Conservation (phyloP, 2,797 vertebrate genomes). For the Phataginus tetradactyla region DNA sequence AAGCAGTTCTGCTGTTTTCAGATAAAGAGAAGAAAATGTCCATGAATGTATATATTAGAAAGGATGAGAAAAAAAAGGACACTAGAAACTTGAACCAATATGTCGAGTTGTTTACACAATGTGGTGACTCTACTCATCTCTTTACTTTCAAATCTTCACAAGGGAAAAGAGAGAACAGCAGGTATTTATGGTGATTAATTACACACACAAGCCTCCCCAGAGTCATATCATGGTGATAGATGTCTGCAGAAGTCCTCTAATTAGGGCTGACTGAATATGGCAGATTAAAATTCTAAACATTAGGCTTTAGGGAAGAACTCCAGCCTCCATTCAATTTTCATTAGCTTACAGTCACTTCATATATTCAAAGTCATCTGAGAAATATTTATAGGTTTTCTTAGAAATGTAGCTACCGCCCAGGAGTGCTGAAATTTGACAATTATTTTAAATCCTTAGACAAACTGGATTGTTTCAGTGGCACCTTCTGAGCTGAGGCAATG, state of each 20-base stretch:
- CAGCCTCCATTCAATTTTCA: conserved; percentile 71
- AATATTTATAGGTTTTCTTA: conserved; percentile 59
- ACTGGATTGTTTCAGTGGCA: background rate
- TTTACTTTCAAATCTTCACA: conserved; percentile 38
- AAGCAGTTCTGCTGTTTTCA: background rate
- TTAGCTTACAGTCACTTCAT: conserved; percentile 70
- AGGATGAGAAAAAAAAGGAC: background rate
- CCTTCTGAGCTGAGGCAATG: background rate
- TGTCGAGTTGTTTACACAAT: conserved; percentile 62
- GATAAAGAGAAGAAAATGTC: background rate
- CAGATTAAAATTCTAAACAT: conserved; percentile 81
- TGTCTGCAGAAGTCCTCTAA: conserved; percentile 67
- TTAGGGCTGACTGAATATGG: conserved; percentile 74
- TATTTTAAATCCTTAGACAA: conserved; percentile 24
- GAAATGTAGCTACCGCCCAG: conserved; percentile 1
- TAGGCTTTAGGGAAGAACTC: conserved; percentile 66
- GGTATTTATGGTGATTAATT: conserved; percentile 73
- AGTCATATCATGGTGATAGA: conserved; percentile 68
- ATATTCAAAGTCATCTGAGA: conserved; percentile 65
- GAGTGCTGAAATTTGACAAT: conserved; percentile 50
- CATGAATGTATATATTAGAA: background rate
- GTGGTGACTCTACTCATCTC: background rate
- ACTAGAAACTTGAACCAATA: background rate
- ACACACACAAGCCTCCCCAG: conserved; percentile 67
- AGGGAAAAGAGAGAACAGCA: conserved; percentile 3